Evolutionary conservation across 1,140 invertebrate genomes (phyloP), one percentile per base, ranked within the genome.

Genomic region (Bombus waltoni): DNA sequence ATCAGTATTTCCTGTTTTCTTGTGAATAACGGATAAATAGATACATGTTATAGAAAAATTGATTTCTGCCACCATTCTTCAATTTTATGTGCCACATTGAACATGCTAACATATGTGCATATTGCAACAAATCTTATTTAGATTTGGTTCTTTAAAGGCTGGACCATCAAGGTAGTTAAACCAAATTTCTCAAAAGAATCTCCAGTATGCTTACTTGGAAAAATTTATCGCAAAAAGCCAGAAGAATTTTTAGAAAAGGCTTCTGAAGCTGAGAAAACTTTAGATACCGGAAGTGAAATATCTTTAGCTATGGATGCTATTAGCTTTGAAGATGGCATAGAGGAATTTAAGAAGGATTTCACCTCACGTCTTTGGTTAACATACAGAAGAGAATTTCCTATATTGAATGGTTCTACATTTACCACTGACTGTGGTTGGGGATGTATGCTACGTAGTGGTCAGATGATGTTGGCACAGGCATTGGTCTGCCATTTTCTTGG

Each of bases 381-480:
- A 13, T 98, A 98, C 93, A 95, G 98, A 78, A 96, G 97, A 89
- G 97, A 98, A 95, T 98, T 98, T 95, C 97, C 97, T 11, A 96
- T 96, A 35, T 96, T 98, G 93, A 96, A 96, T 94, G 97, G 97
- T 38, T 98, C 97, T 0, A 96, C 96, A 90, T 97, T 97, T 75
- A 98, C 97, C 25, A 97, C 97, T 3, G 98, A 98, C 93, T 98
- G 97, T 95, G 98, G 98, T 5, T 98, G 98, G 98, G 98, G 98
- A 3, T 98, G 98, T 92, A 98, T 98, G 98, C 87, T 98, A n/a
- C 95, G 98, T 32, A 98, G 97, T 94, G 98, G 97, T n/a, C 98
- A 98, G 95, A 98, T 98, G 98, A 95, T 98, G 90, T 92, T 98
- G 71, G 98, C 97, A 2, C 97, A 98, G 93, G 98, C 97, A 22